Percentiles rank a stretch among this genome's conserved stretches.
phyloP scores from a whole-genome alignment of 2,797 vertebrate species.

The Bovichtus diacanthus region DNA sequence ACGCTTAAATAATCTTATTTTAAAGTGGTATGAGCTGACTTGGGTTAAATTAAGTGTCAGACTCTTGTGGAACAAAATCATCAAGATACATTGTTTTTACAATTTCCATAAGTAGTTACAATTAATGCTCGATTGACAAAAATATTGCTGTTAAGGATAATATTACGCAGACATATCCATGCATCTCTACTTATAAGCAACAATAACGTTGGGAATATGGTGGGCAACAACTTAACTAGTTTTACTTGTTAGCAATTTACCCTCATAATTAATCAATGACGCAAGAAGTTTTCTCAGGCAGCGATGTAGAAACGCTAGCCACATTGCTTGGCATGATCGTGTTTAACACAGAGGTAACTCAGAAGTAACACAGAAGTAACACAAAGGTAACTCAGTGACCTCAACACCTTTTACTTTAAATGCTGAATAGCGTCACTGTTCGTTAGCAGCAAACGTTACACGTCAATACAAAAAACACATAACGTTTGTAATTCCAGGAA shows the following conservation, averaged over 20 bases:
- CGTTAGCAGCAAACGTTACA: background rate
- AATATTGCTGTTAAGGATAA: background rate
- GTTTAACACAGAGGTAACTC: background rate
- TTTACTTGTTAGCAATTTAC: background rate
- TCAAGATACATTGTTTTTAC: background rate
- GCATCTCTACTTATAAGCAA: background rate
- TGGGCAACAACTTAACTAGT: background rate
- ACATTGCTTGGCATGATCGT: background rate
- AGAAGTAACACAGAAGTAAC: no score
- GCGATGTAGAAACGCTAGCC: background rate
- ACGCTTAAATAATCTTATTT: background rate
- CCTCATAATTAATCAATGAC: background rate
- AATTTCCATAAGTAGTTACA: background rate
- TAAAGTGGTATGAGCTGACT: background rate
- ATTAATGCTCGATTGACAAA: background rate
- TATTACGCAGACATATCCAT: background rate
- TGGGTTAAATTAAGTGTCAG: background rate
- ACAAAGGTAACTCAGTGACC: background rate
- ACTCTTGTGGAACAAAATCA: background rate
- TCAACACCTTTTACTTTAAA: background rate
- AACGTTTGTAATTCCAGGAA: constrained; percentile 32
- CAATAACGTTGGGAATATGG: background rate
- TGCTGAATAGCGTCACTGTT: background rate
- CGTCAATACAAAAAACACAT: background rate
- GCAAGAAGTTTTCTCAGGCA: background rate